Base-by-base conservation (phyloP, 2,797 vertebrate species). In the Lerista edwardsae region DNA sequence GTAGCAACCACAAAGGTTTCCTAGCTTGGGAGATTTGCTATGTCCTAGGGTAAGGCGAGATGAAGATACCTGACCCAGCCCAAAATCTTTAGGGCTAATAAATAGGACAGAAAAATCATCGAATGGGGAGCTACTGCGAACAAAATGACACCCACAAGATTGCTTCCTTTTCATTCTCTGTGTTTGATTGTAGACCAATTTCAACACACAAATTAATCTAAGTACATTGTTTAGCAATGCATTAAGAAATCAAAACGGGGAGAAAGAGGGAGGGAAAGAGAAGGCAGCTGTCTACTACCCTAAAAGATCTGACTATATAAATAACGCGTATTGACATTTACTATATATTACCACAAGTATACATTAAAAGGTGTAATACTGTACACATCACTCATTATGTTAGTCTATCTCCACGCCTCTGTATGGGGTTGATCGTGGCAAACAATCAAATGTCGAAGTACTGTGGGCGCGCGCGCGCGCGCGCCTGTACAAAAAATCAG, bases 81-180 rank as follows among this genome's bases (percentile, higher is more conserved):
- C 62, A n/a, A 67, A 79, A 31, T 21, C 14, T 81, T 51, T 3
- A 21, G 41, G 69, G 75, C 65, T 87, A 91, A 90, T 91, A 78
- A 90, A 87, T 75, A 69, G 71, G 73, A 89, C 85, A 90, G 83
- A 82, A 89, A 79, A 76, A 87, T 91, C 82, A 86, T 25, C 39
- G 64, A 0, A 0, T 59, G 77, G 69, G 64, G 82, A 88, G 89
- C 76, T 86, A 81, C 0, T 29, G 83, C 80, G 36, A 71, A 76
- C 76, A 80, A 62, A 82, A 81, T 84, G 91, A 87, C 80, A 91
- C 89, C 44, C 83, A 77, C 91, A 94, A 95, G 91, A 96, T 94
- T 94, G 93, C 94, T 95, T 91, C 93, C 91, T 91, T 91, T 90
- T 81, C 85, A 83, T 88, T 81, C 87, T 82, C 78, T 89, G 65